Conservation (phyloP, 2,797 vertebrate species). For the Oophaga sylvatica region DNA sequence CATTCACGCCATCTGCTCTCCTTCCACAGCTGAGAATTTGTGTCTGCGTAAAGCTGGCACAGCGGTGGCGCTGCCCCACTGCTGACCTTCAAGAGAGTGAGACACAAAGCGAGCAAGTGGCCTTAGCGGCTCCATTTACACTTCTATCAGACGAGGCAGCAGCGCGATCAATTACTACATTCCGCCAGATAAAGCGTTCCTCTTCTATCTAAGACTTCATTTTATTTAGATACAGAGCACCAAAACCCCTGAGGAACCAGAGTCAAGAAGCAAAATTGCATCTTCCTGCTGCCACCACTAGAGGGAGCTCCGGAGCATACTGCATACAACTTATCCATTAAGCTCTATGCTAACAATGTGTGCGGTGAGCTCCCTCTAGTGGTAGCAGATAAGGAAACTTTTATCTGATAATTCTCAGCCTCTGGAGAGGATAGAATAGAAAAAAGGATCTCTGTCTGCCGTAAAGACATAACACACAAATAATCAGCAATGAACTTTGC, state of each 20-base stretch:
- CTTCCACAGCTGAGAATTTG: conserved; percentile 27
- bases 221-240: neutral
- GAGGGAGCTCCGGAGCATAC: too few species aligned
- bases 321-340: too few species aligned
- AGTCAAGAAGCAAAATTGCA: neutral
- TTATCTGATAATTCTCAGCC: too few species aligned
- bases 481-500: too few species aligned
- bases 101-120: neutral
- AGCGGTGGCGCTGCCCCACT: conserved; percentile 7
- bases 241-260: neutral
- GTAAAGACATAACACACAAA: too few species aligned
- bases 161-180: too few species aligned
- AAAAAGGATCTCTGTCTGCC: too few species aligned
- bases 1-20: conserved; percentile 59
- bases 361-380: too few species aligned
- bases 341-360: too few species aligned
- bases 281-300: neutral
- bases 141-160: neutral
- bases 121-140: neutral
- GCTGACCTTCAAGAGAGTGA: conserved; percentile 24
- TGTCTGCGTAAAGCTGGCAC: conserved; percentile 50
- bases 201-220: neutral
- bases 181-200: neutral
- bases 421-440: too few species aligned
- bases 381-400: too few species aligned